A percentile compares a stretch with the other conserved stretches of the same genome.
These are phyloP conservation scores for Cardiocondyla obscurior DNA, from an alignment of 1,140 invertebrate genomes.

Conservation along the genomic window DNA sequence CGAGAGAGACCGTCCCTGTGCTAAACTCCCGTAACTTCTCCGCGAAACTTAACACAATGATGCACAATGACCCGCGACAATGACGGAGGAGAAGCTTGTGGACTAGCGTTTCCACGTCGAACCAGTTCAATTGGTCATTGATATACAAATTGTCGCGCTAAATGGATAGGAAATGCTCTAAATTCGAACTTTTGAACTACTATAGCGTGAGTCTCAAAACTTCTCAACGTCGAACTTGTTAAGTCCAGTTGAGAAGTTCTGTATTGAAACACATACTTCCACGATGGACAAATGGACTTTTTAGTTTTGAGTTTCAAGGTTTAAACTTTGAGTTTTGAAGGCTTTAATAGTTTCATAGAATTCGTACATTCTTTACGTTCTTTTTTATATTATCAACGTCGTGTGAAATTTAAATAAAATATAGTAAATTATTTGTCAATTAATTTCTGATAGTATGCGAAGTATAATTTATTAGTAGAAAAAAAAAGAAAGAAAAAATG, in stretches of 20 bases:
- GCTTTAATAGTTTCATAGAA: neutral
- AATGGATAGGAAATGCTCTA: conserved; percentile 20
- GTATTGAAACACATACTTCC: neutral
- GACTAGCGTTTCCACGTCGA: neutral
- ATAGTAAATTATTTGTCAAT: neutral
- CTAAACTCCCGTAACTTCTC: conserved; percentile 51
- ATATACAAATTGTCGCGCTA: conserved; percentile 30
- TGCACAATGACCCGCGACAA: conserved; percentile 61
- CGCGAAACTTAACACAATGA: conserved; percentile 46
- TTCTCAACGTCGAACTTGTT: neutral
- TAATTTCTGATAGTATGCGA: neutral
- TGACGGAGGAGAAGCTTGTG: conserved; percentile 21
- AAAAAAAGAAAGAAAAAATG: neutral
- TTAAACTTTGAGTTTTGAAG: too few relatives aligned
- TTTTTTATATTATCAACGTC: neutral
- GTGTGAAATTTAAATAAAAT: neutral
- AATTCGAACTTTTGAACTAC: conserved; percentile 18
- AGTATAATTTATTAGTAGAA: neutral
- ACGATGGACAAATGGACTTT: neutral
- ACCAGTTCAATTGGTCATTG: conserved; percentile 51
- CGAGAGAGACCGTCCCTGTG: conserved; percentile 41
- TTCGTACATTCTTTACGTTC: neutral
- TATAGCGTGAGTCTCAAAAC: neutral
- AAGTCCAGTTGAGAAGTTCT: neutral
- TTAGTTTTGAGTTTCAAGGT: neutral